These are phyloP conservation scores for Hipparchia semele DNA, from an alignment of 2,888 invertebrate species.

Conservation along the genomic window DNA sequence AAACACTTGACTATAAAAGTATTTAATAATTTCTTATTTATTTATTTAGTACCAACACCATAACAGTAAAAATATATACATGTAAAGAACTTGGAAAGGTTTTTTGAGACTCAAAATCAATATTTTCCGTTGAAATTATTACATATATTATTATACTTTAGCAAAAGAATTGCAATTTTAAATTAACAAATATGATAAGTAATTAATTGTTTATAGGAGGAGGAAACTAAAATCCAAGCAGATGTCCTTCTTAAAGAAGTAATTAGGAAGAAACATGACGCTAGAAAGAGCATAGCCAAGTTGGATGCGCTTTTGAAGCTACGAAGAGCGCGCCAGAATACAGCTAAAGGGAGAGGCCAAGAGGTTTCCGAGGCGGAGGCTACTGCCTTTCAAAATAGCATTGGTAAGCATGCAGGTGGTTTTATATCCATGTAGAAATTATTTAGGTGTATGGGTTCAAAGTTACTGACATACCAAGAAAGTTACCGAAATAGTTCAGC, in stretches of 20 bases:
- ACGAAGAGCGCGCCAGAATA: slow-evolving; percentile 84
- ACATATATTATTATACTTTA: too few species aligned
- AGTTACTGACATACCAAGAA: too few species aligned
- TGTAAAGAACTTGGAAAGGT: too few species aligned
- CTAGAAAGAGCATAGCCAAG: slow-evolving; percentile 85
- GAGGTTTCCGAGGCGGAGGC: slow-evolving; percentile 77
- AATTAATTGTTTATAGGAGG: slow-evolving; percentile 72
- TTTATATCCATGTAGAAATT: too few species aligned
- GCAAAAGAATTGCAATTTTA: too few species aligned
- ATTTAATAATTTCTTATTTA: too few species aligned
- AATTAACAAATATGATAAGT: background rate
- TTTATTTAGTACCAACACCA: too few species aligned
- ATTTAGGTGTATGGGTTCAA: too few species aligned
- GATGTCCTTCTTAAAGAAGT: slow-evolving; percentile 88
- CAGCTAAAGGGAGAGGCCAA: slow-evolving; percentile 85
- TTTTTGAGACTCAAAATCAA: too few species aligned
- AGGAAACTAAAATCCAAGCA: slow-evolving; percentile 86
- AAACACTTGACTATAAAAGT: background rate
- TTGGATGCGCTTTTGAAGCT: slow-evolving; percentile 86
- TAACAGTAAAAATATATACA: too few species aligned
- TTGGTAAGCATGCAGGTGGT: slow-evolving; percentile 67
- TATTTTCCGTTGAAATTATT: too few species aligned
- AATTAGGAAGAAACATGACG: slow-evolving; percentile 87
- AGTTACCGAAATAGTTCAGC: too few species aligned
- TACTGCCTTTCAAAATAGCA: slow-evolving; percentile 81